Percentiles rank a stretch among this genome's conserved stretches.
phyloP scores from a whole-genome alignment of 2,113 vertebrate genomes.

The Motacilla alba region DNA sequence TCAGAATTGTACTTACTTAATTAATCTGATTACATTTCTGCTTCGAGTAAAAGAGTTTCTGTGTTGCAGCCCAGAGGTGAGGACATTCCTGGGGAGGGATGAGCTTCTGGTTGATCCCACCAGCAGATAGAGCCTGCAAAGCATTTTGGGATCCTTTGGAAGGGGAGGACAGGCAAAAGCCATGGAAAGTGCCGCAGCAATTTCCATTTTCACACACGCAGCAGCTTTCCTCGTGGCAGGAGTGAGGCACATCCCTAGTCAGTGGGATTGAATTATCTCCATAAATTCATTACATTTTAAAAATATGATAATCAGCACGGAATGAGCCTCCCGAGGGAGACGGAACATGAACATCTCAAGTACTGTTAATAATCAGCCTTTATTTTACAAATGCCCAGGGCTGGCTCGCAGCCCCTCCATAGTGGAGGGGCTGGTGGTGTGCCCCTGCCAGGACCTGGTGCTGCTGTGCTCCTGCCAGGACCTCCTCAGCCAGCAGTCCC shows the following conservation, averaged over 20 bases:
- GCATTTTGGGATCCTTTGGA: constrained; percentile 8
- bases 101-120: background rate
- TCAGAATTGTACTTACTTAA: constrained; percentile 60
- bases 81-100: background rate
- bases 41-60: background rate
- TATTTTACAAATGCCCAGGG: constrained; percentile 58
- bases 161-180: background rate
- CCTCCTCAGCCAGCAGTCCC: accelerated
- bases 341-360: constrained; percentile 57
- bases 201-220: constrained; percentile 55
- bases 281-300: constrained; percentile 66
- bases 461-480: background rate
- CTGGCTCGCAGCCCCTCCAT: background rate
- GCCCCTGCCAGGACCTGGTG: accelerated
- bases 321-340: constrained; percentile 57
- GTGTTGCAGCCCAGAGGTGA: constrained; percentile 32
- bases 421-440: background rate
- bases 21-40: constrained; percentile 55
- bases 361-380: constrained; percentile 60
- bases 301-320: constrained; percentile 62
- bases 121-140: constrained; percentile 26
- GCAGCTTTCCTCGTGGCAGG: constrained; percentile 42
- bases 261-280: constrained; percentile 64
- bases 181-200: constrained; percentile 36
- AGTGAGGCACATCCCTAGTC: constrained; percentile 41